These are phyloP conservation scores for Mus pahari DNA, from an alignment of 2,113 vertebrate genomes.

Conservation along the genomic window DNA sequence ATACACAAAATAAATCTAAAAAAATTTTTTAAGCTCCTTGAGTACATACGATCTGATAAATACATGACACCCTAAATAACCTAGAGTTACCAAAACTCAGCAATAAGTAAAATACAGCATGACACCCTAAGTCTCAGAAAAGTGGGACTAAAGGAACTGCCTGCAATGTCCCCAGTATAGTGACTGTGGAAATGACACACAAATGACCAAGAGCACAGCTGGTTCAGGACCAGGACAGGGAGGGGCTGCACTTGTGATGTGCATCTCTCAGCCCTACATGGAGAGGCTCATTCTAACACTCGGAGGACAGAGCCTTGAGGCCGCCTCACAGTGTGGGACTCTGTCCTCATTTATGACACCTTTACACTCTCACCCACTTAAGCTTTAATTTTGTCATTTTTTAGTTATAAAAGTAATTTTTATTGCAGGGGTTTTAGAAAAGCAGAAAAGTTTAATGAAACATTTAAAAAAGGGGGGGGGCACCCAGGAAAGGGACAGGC, in stretches of 20 bases:
- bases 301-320: neutral
- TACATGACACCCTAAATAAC: neutral
- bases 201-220: neutral
- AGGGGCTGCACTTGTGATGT: neutral
- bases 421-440: too few species aligned
- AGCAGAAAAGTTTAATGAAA: too few species aligned
- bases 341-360: too few species aligned
- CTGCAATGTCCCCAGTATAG: fast-evolving
- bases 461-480: too few species aligned
- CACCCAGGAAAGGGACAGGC: too few species aligned
- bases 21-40: neutral
- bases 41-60: neutral
- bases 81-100: neutral
- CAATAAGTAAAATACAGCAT: neutral
- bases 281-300: neutral
- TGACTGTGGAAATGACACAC: neutral
- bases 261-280: neutral
- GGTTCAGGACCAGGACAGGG: neutral
- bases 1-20: neutral
- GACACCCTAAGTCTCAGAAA: neutral
- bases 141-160: neutral
- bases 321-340: too few species aligned
- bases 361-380: too few species aligned
- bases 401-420: too few species aligned
- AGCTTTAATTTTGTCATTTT: too few species aligned